Conservation (phyloP, 2,113 vertebrate genomes). For the Percopsis transmontana region DNA sequence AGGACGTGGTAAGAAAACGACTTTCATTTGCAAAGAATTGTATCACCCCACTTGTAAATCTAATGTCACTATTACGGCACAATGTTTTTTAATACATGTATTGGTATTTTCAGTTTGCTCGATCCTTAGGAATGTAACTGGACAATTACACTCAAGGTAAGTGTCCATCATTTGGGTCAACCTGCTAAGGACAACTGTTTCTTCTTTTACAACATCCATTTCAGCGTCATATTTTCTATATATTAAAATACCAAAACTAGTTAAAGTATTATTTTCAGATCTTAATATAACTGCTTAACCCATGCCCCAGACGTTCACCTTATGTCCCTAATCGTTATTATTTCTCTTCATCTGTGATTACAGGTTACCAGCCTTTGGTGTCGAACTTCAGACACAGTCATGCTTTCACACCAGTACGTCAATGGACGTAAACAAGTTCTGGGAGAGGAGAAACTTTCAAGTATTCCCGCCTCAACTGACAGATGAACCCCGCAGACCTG, state of each 20-base stretch:
- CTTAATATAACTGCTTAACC: background rate
- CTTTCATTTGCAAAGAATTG: background rate
- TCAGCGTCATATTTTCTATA: background rate
- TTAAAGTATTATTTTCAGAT: background rate
- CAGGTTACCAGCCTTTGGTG: constrained; percentile 69
- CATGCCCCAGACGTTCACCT: too few species aligned
- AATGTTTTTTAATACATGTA: fast-evolving
- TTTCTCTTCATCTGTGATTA: constrained; percentile 6
- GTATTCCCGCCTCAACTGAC: constrained; percentile 88
- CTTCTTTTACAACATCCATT: background rate
- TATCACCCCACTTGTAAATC: fast-evolving
- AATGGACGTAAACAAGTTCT: constrained; percentile 68
- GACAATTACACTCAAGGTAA: constrained; percentile 62
- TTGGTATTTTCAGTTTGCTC: constrained; percentile 49
- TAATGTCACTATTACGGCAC: background rate
- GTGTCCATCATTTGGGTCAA: background rate
- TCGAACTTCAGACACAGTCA: constrained; percentile 61
- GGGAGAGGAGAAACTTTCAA: constrained; percentile 87
- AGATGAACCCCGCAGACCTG: constrained; percentile 86
- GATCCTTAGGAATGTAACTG: constrained; percentile 48
- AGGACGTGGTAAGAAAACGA: constrained; percentile 63
- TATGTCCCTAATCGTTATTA: background rate
- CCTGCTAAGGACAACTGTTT: too few species aligned
- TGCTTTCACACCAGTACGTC: constrained; percentile 80
- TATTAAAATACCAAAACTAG: background rate